phyloP scores from a whole-genome alignment of 2,888 invertebrate species.

The Phania funesta region DNA sequence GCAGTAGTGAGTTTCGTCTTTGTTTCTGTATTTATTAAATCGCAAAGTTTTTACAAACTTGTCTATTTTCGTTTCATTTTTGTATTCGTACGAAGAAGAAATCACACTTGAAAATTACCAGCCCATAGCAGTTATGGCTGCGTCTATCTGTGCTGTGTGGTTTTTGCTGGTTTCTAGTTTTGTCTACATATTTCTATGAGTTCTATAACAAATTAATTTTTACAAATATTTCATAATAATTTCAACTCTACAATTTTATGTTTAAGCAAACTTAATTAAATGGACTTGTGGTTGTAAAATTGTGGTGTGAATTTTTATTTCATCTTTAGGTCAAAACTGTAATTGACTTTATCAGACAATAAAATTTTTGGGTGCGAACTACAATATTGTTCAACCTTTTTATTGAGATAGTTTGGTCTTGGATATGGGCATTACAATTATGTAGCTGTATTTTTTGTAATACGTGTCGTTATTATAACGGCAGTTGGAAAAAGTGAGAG shows the following conservation, averaged over 20 bases:
- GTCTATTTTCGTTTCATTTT: constrained; percentile 1
- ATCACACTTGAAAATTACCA: constrained; percentile 35
- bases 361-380: constrained; percentile 3
- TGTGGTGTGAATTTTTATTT: constrained; percentile 29
- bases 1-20: constrained; percentile 34
- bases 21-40: constrained; percentile 27
- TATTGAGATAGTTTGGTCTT: background rate
- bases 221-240: constrained; percentile 40
- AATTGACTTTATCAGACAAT: constrained; percentile 19
- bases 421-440: background rate
- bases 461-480: too few relatives aligned
- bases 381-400: background rate
- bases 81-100: constrained; percentile 3
- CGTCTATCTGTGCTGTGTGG: background rate
- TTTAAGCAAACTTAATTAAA: background rate
- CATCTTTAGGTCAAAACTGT: constrained; percentile 30
- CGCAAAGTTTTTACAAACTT: constrained; percentile 8
- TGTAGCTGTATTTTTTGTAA: too few relatives aligned
- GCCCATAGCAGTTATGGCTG: constrained; percentile 3
- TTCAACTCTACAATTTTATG: background rate
- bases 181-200: constrained; percentile 6
- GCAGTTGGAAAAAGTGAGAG: too few relatives aligned
- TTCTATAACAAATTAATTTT: constrained; percentile 11
- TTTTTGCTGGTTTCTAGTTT: background rate
- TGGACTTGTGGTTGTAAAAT: constrained; percentile 10